Evolutionary conservation across 2,888 invertebrate species (phyloP), one percentile per base, ranked within the genome.

Genomic region (Hydriomena furcata): DNA sequence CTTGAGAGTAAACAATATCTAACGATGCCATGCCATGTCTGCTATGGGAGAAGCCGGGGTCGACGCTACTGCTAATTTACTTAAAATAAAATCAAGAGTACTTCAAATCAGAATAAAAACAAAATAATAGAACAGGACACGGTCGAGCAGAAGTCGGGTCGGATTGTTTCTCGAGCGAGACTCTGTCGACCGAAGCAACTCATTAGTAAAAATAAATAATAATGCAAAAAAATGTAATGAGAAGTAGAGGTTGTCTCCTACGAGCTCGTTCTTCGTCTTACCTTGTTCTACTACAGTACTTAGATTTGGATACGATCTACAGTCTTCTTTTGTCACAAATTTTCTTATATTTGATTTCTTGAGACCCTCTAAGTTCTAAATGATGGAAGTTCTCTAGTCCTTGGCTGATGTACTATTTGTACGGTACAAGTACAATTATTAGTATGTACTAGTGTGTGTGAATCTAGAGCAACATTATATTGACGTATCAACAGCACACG

Each of bases 21-120:
- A 79, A 76, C 69, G 71, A 84, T 79, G 85, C 83, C 86, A 85
- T 87, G 86, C 86, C 76, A 65, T 72, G 69, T 73, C 44, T 6
- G 64, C 83, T 83, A 84, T 75, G 66, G 70, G 81, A 76, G 68
- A 61, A 82, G 82, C 81, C 67, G 68, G 79, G 79, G 60, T 65
- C 71, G 73, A 72, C 76, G 67, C 77, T 80, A 82, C 77, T 66
- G 70, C 77, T 77, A 75, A 59, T 49, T 55, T 58, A 66, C 55
- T 50, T 43, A 2, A 41, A 51, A 35, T 21, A 23, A 45, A 51
- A 20, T 27, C 25, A 55, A 44, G 27, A 13, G 10, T 46, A 48
- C 32, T 41, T 28, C 11, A 57, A 50, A 51, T 32, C 30, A 55
- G 23, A 25, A 12, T n/a, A n/a, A 53, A 53, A 40, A 12, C n/a